Base-by-base conservation (phyloP, 2,797 vertebrate species). In the Myotis findleyi region DNA sequence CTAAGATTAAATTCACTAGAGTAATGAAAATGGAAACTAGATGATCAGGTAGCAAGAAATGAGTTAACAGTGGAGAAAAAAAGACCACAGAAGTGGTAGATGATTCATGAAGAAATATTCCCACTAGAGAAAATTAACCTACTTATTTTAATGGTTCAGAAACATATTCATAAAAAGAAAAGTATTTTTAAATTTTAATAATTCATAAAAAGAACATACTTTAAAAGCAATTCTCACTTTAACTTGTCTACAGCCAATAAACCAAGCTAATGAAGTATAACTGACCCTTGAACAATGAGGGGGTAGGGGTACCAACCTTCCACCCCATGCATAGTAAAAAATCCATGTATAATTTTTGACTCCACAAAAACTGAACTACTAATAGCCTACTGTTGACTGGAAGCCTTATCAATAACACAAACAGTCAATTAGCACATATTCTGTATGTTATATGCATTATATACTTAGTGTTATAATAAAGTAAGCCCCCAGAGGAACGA, bases 71-170 rank as follows among this genome's bases (percentile, higher is more conserved):
- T 51, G 11, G 17, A 30, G 30, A 7, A 20, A 41, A 51, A 76
- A 90, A 90, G 62, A 73, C 14, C 53, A 82, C 9, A 85, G 49
- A 23, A 72, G 47, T 72, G 7, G n/a, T 23, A 84, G 33, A 80
- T 80, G 30, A 72, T 81, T 93, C 47, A 51, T 59, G 30, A 95
- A 94, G 59, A 93, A 95, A 94, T 53, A 21, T 62, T 16, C 12
- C 38, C 69, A 82, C n/a, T 72, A 84, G 36, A 94, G 53, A 96
- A 95, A 89, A 95, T 30, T 83, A 83, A 91, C 55, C 49, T 90
- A 25, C 20, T 81, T 93, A 75, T 94, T 90, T 90, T 88, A 93
- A 93, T 82, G 44, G 72, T 62, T 79, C 69, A 72, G 33, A 92
- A 87, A 86, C 12, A 30, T 81, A 47, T 20, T 71, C 79, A 77